Evolutionary conservation across 2,888 invertebrate species (phyloP), one percentile per base, ranked within the genome.

Genomic region (Andrena flavipes): DNA sequence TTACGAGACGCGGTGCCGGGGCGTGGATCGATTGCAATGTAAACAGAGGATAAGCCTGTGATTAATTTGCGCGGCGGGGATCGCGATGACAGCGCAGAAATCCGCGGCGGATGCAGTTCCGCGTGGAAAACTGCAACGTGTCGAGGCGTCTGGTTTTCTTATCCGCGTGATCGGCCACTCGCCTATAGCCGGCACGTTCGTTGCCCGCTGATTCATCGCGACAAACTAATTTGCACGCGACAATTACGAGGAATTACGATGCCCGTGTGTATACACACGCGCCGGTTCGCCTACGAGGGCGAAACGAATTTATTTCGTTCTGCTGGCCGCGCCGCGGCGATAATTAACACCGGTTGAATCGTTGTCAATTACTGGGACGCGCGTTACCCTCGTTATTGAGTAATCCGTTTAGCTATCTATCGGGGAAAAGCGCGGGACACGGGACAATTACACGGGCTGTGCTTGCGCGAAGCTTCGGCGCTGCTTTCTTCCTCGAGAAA

Each of bases 141-240:
- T 51, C 30, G 30, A 20, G 29, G 26, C 51, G 35, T 51, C 77
- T 51, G 51, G 73, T 73, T 68, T 78, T 73, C 73, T 67, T 73
- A 67, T 51, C 60, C 30, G 76, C 16, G 42, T 20, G 30, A 42
- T 42, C 65, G 60, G 33, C 20, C 16, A 16, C 49, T 62, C 1
- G 49, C 29, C 13, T 56, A 35, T n/a, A 33, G 56, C 51, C 20
- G n/a, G 29, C 70, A 16, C 29, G 33, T 51, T 20, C 70, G 71
- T 62, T 26, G 35, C 23, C 4, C 26, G 48, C 54, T 74, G 74
- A 78, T 78, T 74, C 74, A 78, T 78, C 63, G 30, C 49, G 76
- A 80, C 65, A 76, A 80, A 80, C 76, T 70, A 80, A 76, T 76
- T 80, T 65, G 56, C 71, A 65, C 51, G 51, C 49, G 71, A 76